These are phyloP conservation scores for Phylloscopus trochiloides DNA, from an alignment of 2,113 vertebrate genomes.

Conservation along the genomic window DNA sequence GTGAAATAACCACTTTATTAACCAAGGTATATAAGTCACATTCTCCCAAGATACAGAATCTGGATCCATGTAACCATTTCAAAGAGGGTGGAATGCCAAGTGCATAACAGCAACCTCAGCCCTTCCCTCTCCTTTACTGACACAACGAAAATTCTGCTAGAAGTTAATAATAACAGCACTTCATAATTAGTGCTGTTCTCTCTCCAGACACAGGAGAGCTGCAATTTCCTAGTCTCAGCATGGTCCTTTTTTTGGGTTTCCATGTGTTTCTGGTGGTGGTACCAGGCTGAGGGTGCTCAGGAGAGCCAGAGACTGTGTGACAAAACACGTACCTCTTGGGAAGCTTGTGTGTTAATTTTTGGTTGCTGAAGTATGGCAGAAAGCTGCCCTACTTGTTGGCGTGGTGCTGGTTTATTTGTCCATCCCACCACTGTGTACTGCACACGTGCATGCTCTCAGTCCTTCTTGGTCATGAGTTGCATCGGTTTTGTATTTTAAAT, in stretches of 20 bases:
- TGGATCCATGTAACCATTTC: neutral
- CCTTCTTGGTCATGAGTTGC: neutral
- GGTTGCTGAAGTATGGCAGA: neutral
- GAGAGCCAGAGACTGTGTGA: neutral
- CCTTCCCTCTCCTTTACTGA: neutral
- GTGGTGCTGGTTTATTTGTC: neutral
- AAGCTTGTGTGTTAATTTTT: neutral
- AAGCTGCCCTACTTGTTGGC: fast-evolving
- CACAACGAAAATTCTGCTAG: neutral
- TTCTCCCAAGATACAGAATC: slow-evolving; percentile 26
- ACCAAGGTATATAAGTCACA: slow-evolving; percentile 54
- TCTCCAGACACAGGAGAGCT: neutral
- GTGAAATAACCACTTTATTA: slow-evolving; percentile 68
- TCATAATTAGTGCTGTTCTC: neutral
- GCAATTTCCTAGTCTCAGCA: neutral
- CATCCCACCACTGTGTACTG: fast-evolving
- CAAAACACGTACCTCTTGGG: neutral
- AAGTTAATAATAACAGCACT: neutral
- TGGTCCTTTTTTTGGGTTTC: neutral
- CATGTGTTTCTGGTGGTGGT: fast-evolving
- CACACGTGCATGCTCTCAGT: neutral
- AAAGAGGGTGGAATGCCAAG: neutral
- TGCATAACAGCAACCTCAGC: neutral
- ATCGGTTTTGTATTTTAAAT: fast-evolving
- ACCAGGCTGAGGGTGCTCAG: neutral